Evolutionary conservation across 2,888 invertebrate species (phyloP).

Genomic region (Chorisops tibialis): DNA sequence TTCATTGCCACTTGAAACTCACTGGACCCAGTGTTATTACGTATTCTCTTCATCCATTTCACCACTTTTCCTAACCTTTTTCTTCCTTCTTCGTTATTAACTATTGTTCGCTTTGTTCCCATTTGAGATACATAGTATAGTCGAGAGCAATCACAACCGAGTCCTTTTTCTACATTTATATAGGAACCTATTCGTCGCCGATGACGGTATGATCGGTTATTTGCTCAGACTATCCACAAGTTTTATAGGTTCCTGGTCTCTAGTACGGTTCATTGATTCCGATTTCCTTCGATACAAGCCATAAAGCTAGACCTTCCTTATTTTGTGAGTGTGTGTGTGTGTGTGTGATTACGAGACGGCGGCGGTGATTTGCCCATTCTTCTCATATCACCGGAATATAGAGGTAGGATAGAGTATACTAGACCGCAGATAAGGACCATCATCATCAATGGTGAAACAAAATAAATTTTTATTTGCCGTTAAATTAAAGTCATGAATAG

Average conservation of each 20-base stretch:
- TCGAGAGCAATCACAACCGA: constrained; percentile 8
- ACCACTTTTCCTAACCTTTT: neutral
- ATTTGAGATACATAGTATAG: no score
- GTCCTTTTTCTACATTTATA: neutral
- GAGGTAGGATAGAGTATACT: no score
- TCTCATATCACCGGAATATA: no score
- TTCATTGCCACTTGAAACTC: constrained; percentile 16
- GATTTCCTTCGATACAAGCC: constrained; percentile 3
- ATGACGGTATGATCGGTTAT: neutral
- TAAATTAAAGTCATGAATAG: constrained; percentile 18
- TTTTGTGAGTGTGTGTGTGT: no score
- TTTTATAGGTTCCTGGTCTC: constrained; percentile 1
- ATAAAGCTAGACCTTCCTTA: neutral
- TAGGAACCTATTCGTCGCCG: neutral
- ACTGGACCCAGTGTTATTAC: neutral
- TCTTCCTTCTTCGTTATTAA: neutral
- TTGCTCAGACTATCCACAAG: neutral
- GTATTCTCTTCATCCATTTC: neutral
- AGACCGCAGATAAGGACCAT: neutral
- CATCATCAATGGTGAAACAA: constrained; percentile 6
- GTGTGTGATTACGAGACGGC: no score
- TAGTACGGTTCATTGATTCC: constrained; percentile 16
- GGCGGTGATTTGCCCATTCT: no score
- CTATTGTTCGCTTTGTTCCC: neutral
- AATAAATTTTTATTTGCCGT: constrained; percentile 24